Percentiles rank a stretch among this genome's conserved stretches.
Evolutionary conservation across 2,888 invertebrate species (phyloP).

Genomic region (Sphaeridia pumilis): DNA sequence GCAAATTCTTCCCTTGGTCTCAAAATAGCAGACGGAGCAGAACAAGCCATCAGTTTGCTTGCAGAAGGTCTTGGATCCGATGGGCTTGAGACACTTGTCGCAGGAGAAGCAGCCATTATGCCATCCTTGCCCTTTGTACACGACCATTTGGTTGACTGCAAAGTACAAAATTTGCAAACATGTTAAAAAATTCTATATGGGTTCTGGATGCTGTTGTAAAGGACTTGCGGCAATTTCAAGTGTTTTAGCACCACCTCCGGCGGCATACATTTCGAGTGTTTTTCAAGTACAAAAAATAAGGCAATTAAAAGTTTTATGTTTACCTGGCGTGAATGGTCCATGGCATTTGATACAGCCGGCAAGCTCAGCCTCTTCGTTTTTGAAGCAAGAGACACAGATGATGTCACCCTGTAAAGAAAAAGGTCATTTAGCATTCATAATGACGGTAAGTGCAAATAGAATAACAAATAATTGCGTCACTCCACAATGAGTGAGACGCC

Average conservation of each 20-base stretch:
- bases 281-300: neutral
- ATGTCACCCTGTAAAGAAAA: slow-evolving; percentile 3
- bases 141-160: slow-evolving; percentile 11
- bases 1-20: slow-evolving; percentile 12
- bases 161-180: neutral
- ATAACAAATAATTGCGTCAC: neutral
- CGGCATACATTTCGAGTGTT: too few species aligned
- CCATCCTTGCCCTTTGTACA: slow-evolving; percentile 11
- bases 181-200: neutral
- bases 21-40: slow-evolving; percentile 17
- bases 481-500: too few species aligned
- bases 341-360: slow-evolving; percentile 8
- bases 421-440: neutral
- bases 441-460: neutral
- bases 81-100: slow-evolving; percentile 14
- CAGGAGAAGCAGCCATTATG: slow-evolving; percentile 15
- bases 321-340: slow-evolving; percentile 5
- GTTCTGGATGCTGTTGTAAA: neutral
- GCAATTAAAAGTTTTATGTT: neutral
- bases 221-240: neutral
- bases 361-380: slow-evolving; percentile 1
- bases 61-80: slow-evolving; percentile 17
- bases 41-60: slow-evolving; percentile 9
- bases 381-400: slow-evolving; percentile 13
- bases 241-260: too few species aligned